These are phyloP conservation scores for Papilio demoleus DNA, from an alignment of 2,888 invertebrate species.

Conservation along the genomic window DNA sequence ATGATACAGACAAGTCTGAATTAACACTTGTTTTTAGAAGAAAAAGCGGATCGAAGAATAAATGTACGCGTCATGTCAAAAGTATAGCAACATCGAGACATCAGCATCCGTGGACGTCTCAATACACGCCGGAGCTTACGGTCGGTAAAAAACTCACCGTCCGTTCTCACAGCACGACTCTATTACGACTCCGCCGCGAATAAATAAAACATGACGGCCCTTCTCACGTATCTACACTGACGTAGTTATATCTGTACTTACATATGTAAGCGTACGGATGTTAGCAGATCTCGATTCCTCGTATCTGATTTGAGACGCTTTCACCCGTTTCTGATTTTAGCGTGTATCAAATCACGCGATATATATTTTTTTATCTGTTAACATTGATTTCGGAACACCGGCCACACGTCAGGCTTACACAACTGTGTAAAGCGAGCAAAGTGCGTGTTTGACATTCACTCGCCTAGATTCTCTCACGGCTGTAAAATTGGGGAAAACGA, in stretches of 20 bases:
- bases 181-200: constrained; percentile 80
- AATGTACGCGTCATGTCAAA: constrained; percentile 75
- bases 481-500: constrained; percentile 31
- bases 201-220: constrained; percentile 84
- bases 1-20: constrained; percentile 42
- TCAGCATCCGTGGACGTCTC: constrained; percentile 81
- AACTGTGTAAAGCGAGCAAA: constrained; percentile 11
- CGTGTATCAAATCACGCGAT: constrained; percentile 38
- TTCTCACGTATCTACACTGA: constrained; percentile 74
- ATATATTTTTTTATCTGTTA: constrained; percentile 30
- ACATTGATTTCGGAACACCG: constrained; percentile 28
- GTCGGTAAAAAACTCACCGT: constrained; percentile 79
- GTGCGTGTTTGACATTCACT: constrained; percentile 33
- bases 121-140: constrained; percentile 69
- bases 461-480: constrained; percentile 18
- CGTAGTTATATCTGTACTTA: constrained; percentile 59
- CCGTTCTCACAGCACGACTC: constrained; percentile 82
- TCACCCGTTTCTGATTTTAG: constrained; percentile 55
- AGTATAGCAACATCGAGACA: constrained; percentile 77
- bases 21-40: constrained; percentile 49
- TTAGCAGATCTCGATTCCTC: constrained; percentile 75
- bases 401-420: constrained; percentile 23
- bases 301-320: constrained; percentile 76
- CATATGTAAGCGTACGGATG: constrained; percentile 68
- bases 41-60: constrained; percentile 68